These are phyloP conservation scores for Enteromius thamalakanensis DNA, from an alignment of 2,797 vertebrate species.

Conservation along the genomic window DNA sequence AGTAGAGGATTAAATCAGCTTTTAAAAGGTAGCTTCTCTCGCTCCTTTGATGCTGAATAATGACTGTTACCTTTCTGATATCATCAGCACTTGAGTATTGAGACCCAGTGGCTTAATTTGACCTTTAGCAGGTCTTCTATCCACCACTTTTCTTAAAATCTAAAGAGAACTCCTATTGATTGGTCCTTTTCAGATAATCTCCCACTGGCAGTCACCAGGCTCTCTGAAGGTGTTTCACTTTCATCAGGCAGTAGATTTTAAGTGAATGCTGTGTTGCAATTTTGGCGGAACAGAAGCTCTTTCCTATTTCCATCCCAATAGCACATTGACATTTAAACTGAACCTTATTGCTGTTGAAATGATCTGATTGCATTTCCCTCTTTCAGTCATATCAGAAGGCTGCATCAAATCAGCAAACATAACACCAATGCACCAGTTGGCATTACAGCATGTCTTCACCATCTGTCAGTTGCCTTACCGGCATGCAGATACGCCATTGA, in stretches of 20 bases:
- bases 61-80: background rate
- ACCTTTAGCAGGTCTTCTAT: slow-evolving; percentile 5
- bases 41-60: background rate
- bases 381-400: slow-evolving; percentile 5
- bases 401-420: slow-evolving; percentile 37
- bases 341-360: background rate
- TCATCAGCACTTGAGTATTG: background rate
- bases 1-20: background rate
- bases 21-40: background rate
- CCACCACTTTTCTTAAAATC: slow-evolving; percentile 5
- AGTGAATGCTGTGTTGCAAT: background rate
- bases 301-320: background rate
- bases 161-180: slow-evolving; percentile 6
- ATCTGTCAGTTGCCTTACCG: slow-evolving; percentile 64
- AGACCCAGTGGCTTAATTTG: background rate
- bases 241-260: background rate
- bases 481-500: slow-evolving; percentile 78
- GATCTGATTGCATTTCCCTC: slow-evolving; percentile 20
- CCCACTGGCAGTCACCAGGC: background rate
- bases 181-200: slow-evolving; percentile 18
- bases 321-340: slow-evolving; percentile 27
- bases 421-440: slow-evolving; percentile 42
- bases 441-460: slow-evolving; percentile 45
- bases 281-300: background rate
- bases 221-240: background rate